These are phyloP conservation scores for Sanderia malayensis DNA, from an alignment of 30 jellyfish, hydroid and myxozoan species.

Conservation along the genomic window DNA sequence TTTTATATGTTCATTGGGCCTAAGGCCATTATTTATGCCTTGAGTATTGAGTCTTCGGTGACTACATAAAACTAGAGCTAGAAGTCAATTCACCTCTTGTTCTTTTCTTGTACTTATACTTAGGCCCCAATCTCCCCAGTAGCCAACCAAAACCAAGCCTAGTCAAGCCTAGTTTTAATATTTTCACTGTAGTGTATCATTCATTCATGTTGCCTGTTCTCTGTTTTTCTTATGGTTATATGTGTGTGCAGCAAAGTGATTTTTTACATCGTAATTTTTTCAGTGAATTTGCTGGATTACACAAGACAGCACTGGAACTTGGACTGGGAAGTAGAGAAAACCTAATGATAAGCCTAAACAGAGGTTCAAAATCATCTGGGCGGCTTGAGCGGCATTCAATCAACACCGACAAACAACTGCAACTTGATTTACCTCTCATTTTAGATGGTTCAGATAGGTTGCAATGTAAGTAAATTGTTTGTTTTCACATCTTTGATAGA, in stretches of 20 bases:
- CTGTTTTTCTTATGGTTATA: not conserved
- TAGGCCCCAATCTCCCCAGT: slow-evolving; percentile 7
- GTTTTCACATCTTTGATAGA: not conserved
- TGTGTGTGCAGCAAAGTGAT: slow-evolving; percentile 2
- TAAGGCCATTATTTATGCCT: slow-evolving; percentile 2
- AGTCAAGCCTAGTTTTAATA: slow-evolving; percentile 1
- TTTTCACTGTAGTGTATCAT: slow-evolving; percentile 1
- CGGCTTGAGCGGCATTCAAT: slow-evolving; percentile 17
- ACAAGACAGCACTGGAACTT: slow-evolving; percentile 2
- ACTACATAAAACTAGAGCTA: slow-evolving; percentile 1
- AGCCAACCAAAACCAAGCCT: slow-evolving; percentile 5
- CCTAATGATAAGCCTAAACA: slow-evolving; percentile 2
- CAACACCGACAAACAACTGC: slow-evolving; percentile 7
- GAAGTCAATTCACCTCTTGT: slow-evolving; percentile 3
- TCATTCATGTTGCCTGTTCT: slow-evolving; percentile 3
- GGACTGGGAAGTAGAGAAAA: slow-evolving; percentile 4
- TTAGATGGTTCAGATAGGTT: slow-evolving; percentile 9
- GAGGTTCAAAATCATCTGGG: slow-evolving; percentile 4
- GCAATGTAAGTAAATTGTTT: slow-evolving; percentile 8
- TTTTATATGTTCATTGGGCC: not conserved
- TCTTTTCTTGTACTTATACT: not conserved
- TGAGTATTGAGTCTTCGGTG: slow-evolving; percentile 4
- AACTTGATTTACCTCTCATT: slow-evolving; percentile 11
- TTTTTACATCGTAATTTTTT: not conserved
- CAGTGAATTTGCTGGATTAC: slow-evolving; percentile 1